Conservation (phyloP, 2,113 vertebrate species). For the Amazona guildingii region DNA sequence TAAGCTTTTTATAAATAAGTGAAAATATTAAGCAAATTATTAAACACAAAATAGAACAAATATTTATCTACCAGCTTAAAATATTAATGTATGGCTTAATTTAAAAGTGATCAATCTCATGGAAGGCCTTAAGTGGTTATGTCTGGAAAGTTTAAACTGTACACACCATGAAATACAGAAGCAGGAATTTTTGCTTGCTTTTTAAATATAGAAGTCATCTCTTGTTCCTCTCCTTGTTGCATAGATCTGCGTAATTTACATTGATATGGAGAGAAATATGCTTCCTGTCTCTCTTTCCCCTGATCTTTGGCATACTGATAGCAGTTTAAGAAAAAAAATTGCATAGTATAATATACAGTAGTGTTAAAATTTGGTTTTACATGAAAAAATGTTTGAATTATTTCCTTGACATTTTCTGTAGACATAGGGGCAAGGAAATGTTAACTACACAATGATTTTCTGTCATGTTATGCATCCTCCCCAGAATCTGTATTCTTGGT, state of each 20-base stretch:
- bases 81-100: not conserved
- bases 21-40: not conserved
- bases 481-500: not conserved
- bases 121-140: not conserved
- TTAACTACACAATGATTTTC: not conserved
- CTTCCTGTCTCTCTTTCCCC: not conserved
- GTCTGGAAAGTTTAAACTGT: not conserved
- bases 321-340: not conserved
- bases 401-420: not conserved
- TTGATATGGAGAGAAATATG: not conserved
- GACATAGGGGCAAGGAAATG: not conserved
- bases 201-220: not conserved
- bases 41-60: not conserved
- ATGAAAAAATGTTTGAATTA: not conserved
- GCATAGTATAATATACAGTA: not conserved
- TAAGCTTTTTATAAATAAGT: not conserved
- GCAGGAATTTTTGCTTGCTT: not conserved
- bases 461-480: not conserved
- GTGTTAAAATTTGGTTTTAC: not conserved
- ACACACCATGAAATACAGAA: not conserved
- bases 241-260: not conserved
- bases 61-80: not conserved
- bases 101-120: not conserved
- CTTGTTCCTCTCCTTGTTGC: not conserved
- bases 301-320: not conserved